Base-by-base conservation (phyloP, 2,888 invertebrate species). In the Synergus laeviventris region DNA sequence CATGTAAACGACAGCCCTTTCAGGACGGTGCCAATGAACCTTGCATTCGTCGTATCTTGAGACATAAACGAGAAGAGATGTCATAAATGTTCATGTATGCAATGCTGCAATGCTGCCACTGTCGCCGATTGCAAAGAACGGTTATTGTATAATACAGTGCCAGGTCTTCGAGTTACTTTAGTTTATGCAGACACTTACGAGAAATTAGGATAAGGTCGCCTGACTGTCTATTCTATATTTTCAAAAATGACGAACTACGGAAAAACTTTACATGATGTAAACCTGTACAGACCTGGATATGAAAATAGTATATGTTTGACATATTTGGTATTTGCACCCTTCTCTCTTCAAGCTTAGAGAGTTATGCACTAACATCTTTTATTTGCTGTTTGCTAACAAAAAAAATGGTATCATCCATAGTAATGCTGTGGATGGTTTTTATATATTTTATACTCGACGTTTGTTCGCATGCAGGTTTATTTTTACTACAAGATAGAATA, bases 1-100 rank as follows among this genome's bases (percentile, higher is more conserved):
- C 31, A 49, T 49, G 70, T 70, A 70, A 70, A 70, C 42, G 66
- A 70, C 45, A 70, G 31, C 66, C 66, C 66, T 70, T 70, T 49
- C 31, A 70, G 49, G 31, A 18, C 70, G n/a, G 70, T 70, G 70
- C 49, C 70, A 70, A 49, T 70, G 70, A 70, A 49, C 70, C 70
- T 49, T 70, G 70, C n/a, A 49, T 70, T 70, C 31, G 1, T n/a
- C 31, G 31, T 31, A 70, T 49, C 45, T 70, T 42, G 66, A 66
- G 14, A 5, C 56, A 56, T 56, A 56, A 24, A 66, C 66, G 24
- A 24, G 24, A 49, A 49, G 49, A 70, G 49, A 49, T 70, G 70
- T 70, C 70, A 49, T 70, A 70, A 49, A 49, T 70, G 45, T 70
- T 16, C 49, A 31, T 70, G 31, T 70, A 11, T 16, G 45, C 24